Percentiles rank a stretch among this genome's conserved stretches.
Conservation (phyloP, 2,888 invertebrate genomes). For the Sinotaia quadrata region DNA sequence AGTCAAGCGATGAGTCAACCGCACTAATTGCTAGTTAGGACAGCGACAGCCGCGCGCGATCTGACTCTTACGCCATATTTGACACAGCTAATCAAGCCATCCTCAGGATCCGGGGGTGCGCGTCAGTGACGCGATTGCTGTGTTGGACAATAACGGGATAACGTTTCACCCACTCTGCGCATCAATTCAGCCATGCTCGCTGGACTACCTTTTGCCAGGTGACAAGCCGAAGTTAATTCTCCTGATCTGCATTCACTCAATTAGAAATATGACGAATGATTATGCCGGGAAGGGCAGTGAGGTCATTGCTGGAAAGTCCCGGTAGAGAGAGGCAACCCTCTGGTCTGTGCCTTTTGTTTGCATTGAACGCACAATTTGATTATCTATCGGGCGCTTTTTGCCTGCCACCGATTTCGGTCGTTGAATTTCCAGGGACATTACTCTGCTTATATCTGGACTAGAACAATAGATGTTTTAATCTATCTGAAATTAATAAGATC, state of each 20-base stretch:
- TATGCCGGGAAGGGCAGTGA: background rate
- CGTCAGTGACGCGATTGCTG: background rate
- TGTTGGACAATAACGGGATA: conserved; percentile 14
- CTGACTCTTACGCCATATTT: background rate
- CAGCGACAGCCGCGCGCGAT: background rate
- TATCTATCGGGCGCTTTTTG: conserved; percentile 9
- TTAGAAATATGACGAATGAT: conserved; percentile 9
- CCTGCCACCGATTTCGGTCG: no score
- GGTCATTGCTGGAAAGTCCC: background rate
- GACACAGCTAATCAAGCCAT: background rate
- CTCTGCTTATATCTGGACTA: no score
- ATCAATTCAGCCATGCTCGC: background rate
- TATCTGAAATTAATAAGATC: no score
- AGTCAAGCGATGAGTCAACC: conserved; percentile 1
- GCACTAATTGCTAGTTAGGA: background rate
- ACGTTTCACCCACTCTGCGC: background rate
- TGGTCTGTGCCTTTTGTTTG: background rate
- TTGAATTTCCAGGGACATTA: no score
- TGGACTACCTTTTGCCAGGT: conserved; percentile 16
- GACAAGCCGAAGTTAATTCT: background rate
- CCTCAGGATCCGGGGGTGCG: background rate
- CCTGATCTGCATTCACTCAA: conserved; percentile 6
- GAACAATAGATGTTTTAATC: no score
- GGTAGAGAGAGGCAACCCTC: background rate
- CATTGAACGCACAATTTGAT: conserved; percentile 9